Evolutionary conservation across 2,888 invertebrate genomes (phyloP).

Genomic region (Bellardia bayeri): DNA sequence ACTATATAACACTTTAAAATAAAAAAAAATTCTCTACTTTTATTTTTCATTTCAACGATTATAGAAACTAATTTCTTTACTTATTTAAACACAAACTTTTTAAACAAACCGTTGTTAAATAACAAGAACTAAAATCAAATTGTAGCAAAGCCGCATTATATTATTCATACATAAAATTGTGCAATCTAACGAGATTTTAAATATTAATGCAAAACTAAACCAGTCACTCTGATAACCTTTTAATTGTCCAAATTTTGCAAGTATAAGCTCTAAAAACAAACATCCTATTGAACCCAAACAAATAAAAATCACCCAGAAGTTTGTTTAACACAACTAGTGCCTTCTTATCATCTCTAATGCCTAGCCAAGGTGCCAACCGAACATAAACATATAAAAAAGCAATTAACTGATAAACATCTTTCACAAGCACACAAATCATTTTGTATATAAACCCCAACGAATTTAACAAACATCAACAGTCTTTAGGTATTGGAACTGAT

Average conservation of each 20-base stretch:
- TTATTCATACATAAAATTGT: no score
- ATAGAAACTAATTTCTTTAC: no score
- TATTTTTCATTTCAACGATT: no score
- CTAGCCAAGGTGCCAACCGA: background rate
- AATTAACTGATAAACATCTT: background rate
- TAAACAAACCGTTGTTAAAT: no score
- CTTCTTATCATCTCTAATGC: background rate
- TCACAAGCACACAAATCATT: background rate
- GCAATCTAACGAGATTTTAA: no score
- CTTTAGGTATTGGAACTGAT: slow-evolving; percentile 79
- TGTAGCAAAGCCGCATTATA: no score
- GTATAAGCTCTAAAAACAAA: background rate
- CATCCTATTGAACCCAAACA: background rate
- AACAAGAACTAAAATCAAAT: no score
- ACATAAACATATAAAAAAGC: background rate
- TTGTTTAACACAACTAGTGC: background rate
- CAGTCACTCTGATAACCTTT: no score
- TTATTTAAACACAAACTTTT: no score
- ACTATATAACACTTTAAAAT: no score
- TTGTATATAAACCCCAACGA: slow-evolving; percentile 23
- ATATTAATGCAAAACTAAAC: no score
- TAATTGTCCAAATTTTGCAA: background rate
- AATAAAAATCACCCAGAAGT: background rate
- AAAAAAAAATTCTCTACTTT: no score
- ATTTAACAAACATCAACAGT: slow-evolving; percentile 64